These are phyloP conservation scores for Heliconius ethilla DNA, from an alignment of 2,888 invertebrate species.

Conservation along the genomic window DNA sequence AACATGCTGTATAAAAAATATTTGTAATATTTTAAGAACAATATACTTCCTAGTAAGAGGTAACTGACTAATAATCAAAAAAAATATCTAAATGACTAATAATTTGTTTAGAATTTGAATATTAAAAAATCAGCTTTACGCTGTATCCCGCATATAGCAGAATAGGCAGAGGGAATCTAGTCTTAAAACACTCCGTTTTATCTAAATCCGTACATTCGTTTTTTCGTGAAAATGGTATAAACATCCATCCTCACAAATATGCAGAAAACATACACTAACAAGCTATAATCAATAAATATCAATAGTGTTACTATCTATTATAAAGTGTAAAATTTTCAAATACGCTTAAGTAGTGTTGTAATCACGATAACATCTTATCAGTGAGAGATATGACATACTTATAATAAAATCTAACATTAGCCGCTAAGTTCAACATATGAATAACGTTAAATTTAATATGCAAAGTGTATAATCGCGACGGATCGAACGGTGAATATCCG, in stretches of 20 bases:
- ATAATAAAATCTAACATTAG: slow-evolving; percentile 7
- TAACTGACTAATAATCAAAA: too few species aligned
- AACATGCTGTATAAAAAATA: too few species aligned
- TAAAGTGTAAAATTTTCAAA: slow-evolving; percentile 3
- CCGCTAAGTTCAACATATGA: background rate
- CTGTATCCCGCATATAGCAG: too few species aligned
- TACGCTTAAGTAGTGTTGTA: background rate
- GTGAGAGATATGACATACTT: background rate
- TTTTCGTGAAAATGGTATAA: too few species aligned
- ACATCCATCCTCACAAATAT: background rate
- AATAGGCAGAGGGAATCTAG: too few species aligned
- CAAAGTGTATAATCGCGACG: background rate
- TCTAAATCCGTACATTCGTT: too few species aligned
- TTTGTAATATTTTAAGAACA: too few species aligned
- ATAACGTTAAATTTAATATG: slow-evolving; percentile 19
- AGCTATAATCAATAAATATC: background rate
- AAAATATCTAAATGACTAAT: too few species aligned
- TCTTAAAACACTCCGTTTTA: too few species aligned
- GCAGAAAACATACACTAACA: background rate
- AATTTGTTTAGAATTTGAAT: too few species aligned
- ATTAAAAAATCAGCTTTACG: too few species aligned
- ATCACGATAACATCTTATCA: slow-evolving; percentile 6
- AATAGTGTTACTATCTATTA: background rate
- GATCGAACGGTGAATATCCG: slow-evolving; percentile 21
- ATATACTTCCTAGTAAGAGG: too few species aligned